A percentile compares a stretch with the other conserved stretches of the same genome.
Conservation (phyloP, 2,888 invertebrate species). For the Drosophila paramelanica region DNA sequence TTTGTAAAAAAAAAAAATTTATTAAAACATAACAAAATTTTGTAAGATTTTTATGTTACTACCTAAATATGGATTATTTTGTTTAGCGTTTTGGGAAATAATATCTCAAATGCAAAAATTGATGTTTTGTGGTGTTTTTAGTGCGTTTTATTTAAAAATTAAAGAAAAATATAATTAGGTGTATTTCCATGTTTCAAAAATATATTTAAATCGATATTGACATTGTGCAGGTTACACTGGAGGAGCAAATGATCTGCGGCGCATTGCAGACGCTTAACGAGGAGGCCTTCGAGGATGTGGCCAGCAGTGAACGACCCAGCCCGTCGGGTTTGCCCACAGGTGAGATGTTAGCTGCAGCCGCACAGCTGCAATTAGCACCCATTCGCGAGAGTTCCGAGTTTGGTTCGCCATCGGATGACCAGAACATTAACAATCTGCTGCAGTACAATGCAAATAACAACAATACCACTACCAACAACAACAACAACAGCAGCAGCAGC, state of each 20-base stretch:
- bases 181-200: too few species aligned
- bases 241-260: slow-evolving; percentile 97
- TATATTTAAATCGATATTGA: neutral
- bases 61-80: too few species aligned
- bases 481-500: slow-evolving; percentile 68
- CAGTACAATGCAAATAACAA: slow-evolving; percentile 53
- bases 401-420: slow-evolving; percentile 85
- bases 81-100: too few species aligned
- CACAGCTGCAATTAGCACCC: slow-evolving; percentile 85
- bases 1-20: too few species aligned
- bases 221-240: slow-evolving; percentile 91
- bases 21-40: too few species aligned
- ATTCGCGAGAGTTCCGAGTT: slow-evolving; percentile 85
- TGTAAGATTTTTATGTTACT: too few species aligned
- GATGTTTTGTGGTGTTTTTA: too few species aligned
- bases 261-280: slow-evolving; percentile 96
- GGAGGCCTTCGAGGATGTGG: slow-evolving; percentile 96
- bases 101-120: too few species aligned
- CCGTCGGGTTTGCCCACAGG: slow-evolving; percentile 87
- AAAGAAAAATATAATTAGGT: too few species aligned
- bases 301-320: slow-evolving; percentile 89
- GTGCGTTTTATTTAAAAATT: too few species aligned
- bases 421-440: slow-evolving; percentile 73
- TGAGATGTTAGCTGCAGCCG: slow-evolving; percentile 85
- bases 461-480: slow-evolving; percentile 39